phyloP scores from a whole-genome alignment of 2,888 invertebrate genomes.

The Schizaphis graminum region DNA sequence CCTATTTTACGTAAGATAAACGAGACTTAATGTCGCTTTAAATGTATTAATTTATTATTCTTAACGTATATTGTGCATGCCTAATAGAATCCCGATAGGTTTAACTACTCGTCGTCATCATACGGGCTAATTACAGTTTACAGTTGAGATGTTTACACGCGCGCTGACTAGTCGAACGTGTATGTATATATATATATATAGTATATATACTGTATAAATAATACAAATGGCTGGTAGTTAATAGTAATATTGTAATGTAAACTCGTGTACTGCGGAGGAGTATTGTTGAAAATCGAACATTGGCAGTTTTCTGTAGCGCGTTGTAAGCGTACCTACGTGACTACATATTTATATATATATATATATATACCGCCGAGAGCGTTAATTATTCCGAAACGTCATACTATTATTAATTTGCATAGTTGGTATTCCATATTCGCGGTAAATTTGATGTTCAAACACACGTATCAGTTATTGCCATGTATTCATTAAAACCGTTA shows the following conservation, averaged over 20 bases:
- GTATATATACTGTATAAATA: not conserved
- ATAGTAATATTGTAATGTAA: not conserved
- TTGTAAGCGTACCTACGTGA: not conserved
- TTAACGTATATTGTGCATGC: not conserved
- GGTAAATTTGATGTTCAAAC: not conserved
- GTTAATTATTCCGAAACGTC: slow-evolving; percentile 31
- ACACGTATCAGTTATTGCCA: not conserved
- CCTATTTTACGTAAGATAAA: not conserved
- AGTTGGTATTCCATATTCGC: not conserved
- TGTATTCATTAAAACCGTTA: slow-evolving; percentile 4
- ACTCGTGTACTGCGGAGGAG: not conserved
- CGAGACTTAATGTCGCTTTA: not conserved
- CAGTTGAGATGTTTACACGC: not conserved
- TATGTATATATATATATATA: no score
- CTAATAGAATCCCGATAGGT: not conserved
- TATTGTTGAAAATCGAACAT: slow-evolving; percentile 28
- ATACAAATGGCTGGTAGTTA: not conserved
- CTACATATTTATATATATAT: not conserved
- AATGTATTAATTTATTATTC: not conserved
- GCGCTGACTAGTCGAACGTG: not conserved
- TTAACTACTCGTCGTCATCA: not conserved
- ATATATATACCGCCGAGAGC: not conserved
- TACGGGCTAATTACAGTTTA: not conserved
- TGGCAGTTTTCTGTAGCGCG: slow-evolving; percentile 5
- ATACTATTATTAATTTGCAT: slow-evolving; percentile 35